Evolutionary conservation across 2,113 vertebrate genomes (phyloP).

Genomic region (Salminus brasiliensis): DNA sequence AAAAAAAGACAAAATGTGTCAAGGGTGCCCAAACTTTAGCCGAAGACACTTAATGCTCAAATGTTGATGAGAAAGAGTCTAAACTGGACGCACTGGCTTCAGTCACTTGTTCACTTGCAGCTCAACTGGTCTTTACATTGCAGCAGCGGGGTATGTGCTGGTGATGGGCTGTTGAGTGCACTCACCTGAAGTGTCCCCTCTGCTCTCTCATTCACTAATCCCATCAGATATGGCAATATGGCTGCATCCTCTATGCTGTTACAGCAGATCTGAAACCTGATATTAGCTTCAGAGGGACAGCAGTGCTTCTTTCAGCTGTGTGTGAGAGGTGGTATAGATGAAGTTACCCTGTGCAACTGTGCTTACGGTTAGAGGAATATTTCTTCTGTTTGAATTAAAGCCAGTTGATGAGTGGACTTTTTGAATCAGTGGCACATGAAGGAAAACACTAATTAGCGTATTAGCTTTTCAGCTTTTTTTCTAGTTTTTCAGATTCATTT

Average conservation of each 20-base stretch:
- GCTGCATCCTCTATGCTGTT: conserved; percentile 2
- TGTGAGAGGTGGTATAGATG: not conserved
- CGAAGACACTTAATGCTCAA: too few species aligned
- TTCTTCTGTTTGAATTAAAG: not conserved
- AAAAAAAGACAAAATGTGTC: too few species aligned
- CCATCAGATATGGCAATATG: conserved; percentile 19
- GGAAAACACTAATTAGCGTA: not conserved
- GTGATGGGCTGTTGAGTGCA: not conserved
- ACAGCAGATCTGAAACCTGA: conserved; percentile 30
- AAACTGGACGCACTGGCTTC: not conserved
- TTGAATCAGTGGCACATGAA: too few species aligned
- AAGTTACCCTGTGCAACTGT: not conserved
- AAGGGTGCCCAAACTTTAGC: too few species aligned
- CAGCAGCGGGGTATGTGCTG: not conserved
- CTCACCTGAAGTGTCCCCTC: not conserved
- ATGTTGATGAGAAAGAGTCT: not conserved
- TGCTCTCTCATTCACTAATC: conserved; percentile 30
- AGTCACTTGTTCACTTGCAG: not conserved
- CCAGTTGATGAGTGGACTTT: not conserved
- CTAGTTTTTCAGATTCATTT: not conserved
- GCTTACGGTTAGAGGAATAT: not conserved
- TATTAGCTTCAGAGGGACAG: not conserved
- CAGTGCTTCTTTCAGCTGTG: not conserved
- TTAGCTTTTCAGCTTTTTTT: not conserved
- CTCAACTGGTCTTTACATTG: not conserved